These are phyloP conservation scores for Gopherus evgoodei DNA, from an alignment of 2,113 vertebrate species.

Conservation along the genomic window DNA sequence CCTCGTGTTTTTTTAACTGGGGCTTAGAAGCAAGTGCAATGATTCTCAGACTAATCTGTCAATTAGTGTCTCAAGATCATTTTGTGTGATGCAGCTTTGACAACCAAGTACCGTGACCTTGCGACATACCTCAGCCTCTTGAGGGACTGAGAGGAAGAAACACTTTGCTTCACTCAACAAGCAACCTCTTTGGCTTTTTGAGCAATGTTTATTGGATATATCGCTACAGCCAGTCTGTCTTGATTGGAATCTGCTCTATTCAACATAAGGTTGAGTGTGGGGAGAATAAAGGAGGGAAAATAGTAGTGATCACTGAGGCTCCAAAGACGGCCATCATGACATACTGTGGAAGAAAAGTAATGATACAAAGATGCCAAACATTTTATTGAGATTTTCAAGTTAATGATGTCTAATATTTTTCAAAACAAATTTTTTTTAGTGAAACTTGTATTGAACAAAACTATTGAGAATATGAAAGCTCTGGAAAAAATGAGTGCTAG, in stretches of 20 bases:
- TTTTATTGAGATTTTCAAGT: background rate
- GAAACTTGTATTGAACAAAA: background rate
- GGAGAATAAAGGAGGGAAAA: background rate
- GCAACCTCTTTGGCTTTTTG: background rate
- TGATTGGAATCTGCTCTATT: background rate
- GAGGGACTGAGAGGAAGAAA: background rate
- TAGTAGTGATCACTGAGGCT: background rate
- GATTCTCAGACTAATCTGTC: background rate
- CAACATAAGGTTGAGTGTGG: background rate
- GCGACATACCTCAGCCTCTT: background rate
- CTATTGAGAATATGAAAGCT: background rate
- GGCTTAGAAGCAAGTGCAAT: accelerated
- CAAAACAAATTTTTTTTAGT: background rate
- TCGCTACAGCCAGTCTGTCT: background rate
- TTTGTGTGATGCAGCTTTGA: background rate
- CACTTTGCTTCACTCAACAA: background rate
- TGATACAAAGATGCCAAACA: background rate
- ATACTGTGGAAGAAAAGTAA: background rate
- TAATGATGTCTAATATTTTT: background rate
- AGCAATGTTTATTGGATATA: background rate
- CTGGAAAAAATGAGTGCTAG: background rate
- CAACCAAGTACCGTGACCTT: background rate
- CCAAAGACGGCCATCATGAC: background rate
- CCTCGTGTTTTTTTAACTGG: background rate
- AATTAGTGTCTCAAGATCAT: background rate